Percentiles rank a stretch among this genome's conserved stretches.
Evolutionary conservation across 2,888 invertebrate species (phyloP).

Genomic region (Yponomeuta plumbellus): DNA sequence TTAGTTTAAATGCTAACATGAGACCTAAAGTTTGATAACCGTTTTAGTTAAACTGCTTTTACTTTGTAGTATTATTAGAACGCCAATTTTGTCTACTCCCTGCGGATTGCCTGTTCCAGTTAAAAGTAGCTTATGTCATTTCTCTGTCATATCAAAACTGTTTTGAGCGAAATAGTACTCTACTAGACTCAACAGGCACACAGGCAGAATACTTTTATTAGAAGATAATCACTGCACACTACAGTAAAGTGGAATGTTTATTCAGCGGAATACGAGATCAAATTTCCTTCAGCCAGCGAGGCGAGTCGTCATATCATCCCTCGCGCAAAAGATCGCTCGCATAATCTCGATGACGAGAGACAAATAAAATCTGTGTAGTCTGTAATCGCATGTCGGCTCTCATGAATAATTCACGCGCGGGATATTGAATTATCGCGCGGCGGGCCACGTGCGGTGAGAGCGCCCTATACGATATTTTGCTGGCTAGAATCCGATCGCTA

Average conservation of each 20-base stretch:
- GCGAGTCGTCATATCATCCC: background rate
- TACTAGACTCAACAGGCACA: background rate
- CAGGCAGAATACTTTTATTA: background rate
- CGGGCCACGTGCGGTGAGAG: constrained; percentile 9
- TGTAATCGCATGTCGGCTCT: constrained; percentile 40
- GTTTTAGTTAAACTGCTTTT: background rate
- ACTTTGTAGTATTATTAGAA: background rate
- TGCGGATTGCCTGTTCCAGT: background rate
- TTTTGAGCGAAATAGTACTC: background rate
- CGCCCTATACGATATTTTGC: background rate
- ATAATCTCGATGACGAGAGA: background rate
- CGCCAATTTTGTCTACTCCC: background rate
- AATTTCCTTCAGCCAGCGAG: background rate
- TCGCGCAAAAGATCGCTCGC: background rate
- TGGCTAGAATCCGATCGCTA: background rate
- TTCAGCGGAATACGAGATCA: background rate
- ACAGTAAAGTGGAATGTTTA: background rate
- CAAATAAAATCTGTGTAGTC: constrained; percentile 38
- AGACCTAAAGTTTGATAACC: background rate
- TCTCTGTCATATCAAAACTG: background rate
- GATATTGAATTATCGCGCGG: constrained; percentile 42
- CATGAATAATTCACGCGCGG: constrained; percentile 44
- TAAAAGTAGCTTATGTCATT: no score
- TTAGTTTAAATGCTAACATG: constrained; percentile 2
- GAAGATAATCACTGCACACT: background rate